Evolutionary conservation across 2,113 vertebrate species (phyloP).

Genomic region (Electrona antarctica): DNA sequence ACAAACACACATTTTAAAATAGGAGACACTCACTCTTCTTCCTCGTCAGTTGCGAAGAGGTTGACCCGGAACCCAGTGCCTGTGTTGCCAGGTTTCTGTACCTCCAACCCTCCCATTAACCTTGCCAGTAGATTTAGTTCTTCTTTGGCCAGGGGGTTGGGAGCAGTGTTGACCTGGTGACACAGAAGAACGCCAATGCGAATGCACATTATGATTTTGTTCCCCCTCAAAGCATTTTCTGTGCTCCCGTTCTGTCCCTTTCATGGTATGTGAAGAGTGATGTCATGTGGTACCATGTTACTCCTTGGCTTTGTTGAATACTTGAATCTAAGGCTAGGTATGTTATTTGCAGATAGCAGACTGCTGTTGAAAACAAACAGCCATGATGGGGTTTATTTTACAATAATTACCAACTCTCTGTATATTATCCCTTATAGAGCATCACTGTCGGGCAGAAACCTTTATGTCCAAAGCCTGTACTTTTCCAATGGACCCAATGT

Average conservation of each 20-base stretch:
- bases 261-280: not conserved
- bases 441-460: too few species aligned
- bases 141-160: conserved; percentile 96
- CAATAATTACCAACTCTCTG: too few species aligned
- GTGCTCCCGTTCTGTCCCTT: not conserved
- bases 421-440: too few species aligned
- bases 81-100: conserved; percentile 77
- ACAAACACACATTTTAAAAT: not conserved
- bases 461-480: too few species aligned
- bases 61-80: conserved; percentile 90
- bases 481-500: too few species aligned
- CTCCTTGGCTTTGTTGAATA: too few species aligned
- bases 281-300: too few species aligned
- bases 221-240: not conserved
- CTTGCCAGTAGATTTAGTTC: conserved; percentile 93
- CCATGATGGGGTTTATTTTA: too few species aligned
- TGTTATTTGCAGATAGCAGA: too few species aligned
- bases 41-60: conserved; percentile 92
- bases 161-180: conserved; percentile 84
- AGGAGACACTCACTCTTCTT: conserved; percentile 87
- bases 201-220: not conserved
- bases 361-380: too few species aligned
- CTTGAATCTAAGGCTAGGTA: too few species aligned
- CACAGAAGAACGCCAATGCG: not conserved
- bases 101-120: conserved; percentile 90